A percentile compares a stretch with the other conserved stretches of the same genome.
Conservation (phyloP, 2,888 invertebrate species). For the Scaptomyza cyrtandrae region DNA sequence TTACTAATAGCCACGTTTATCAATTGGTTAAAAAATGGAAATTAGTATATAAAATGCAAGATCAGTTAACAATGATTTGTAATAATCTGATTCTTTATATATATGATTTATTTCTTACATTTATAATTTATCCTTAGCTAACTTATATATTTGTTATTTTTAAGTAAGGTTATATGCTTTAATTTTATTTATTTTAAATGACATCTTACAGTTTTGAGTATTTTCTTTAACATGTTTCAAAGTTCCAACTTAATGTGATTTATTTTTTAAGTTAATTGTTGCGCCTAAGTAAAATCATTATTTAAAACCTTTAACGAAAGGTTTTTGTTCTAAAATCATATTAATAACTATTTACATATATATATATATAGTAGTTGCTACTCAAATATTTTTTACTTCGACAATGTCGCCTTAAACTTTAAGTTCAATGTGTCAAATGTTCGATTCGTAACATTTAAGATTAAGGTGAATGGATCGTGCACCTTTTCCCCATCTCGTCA, state of each 20-base stretch:
- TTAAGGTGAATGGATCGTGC: neutral
- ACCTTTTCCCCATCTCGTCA: neutral
- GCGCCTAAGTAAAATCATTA: neutral
- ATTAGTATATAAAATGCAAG: neutral
- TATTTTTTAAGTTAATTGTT: neutral
- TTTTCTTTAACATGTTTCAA: too few species aligned
- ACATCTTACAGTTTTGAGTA: too few species aligned
- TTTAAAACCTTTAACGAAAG: neutral
- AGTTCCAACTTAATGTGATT: neutral
- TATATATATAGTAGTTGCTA: too few species aligned
- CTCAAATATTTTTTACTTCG: too few species aligned
- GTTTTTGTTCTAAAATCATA: too few species aligned
- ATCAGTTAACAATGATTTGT: neutral
- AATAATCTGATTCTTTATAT: neutral
- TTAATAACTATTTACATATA: too few species aligned
- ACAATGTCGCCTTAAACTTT: too few species aligned
- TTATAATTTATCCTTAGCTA: neutral
- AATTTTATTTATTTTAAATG: neutral
- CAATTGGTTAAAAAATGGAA: constrained; percentile 4
- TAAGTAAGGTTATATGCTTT: neutral
- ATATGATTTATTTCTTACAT: neutral
- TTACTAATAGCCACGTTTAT: constrained; percentile 2
- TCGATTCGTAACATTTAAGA: neutral
- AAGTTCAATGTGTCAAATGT: neutral
- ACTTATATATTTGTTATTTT: neutral